phyloP scores from a whole-genome alignment of 2,888 invertebrate species.

The Hypselothyrea guttata region DNA sequence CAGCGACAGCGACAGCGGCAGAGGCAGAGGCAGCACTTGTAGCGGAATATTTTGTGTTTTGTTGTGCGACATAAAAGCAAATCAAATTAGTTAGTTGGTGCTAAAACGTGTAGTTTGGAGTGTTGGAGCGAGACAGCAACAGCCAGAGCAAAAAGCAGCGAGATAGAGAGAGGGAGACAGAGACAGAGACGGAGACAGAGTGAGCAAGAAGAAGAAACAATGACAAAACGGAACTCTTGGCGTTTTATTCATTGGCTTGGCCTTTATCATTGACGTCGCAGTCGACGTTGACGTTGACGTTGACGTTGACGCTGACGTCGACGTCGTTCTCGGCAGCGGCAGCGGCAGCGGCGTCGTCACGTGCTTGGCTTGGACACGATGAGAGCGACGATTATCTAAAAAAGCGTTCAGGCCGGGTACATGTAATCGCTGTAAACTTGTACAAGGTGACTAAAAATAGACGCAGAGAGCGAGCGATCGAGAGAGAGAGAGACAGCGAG shows the following conservation, averaged over 20 bases:
- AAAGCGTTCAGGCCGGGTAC: conserved; percentile 52
- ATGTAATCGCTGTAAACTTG: conserved; percentile 63
- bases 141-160: conserved; percentile 9
- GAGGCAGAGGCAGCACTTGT: conserved; percentile 16
- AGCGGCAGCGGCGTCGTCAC: conserved; percentile 41
- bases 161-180: neutral
- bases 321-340: conserved; percentile 18
- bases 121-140: too few species aligned
- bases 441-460: conserved; percentile 63
- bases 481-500: neutral
- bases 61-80: conserved; percentile 38
- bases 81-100: conserved; percentile 59
- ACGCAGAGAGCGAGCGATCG: conserved; percentile 18
- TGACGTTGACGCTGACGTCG: conserved; percentile 9
- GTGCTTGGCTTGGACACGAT: conserved; percentile 39
- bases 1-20: conserved; percentile 1
- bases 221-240: conserved; percentile 44
- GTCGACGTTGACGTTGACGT: conserved; percentile 4
- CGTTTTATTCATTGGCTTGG: conserved; percentile 21
- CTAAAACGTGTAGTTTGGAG: conserved; percentile 47
- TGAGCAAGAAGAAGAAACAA: conserved; percentile 2
- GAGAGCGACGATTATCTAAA: conserved; percentile 49
- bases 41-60: conserved; percentile 26
- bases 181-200: too few species aligned
- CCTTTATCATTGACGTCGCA: conserved; percentile 28